These are phyloP conservation scores for Falco novaeseelandiae DNA, from an alignment of 2,797 vertebrate genomes.

Conservation along the genomic window DNA sequence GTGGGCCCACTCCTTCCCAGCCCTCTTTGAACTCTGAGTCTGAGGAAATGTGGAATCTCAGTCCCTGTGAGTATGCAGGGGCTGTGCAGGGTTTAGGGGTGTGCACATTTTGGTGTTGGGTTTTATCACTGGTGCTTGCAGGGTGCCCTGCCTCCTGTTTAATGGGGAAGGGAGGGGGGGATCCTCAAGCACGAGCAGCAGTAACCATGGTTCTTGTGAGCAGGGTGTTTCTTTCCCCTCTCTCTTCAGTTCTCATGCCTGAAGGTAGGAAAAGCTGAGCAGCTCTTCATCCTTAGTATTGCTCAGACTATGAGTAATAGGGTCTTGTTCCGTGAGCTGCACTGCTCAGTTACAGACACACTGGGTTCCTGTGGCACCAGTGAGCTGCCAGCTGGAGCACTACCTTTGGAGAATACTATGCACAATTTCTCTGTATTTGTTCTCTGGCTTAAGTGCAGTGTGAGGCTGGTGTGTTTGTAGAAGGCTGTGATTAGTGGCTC, in stretches of 20 bases:
- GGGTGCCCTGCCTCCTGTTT: neutral
- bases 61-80: slow-evolving; percentile 63
- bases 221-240: neutral
- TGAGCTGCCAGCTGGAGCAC: neutral
- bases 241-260: neutral
- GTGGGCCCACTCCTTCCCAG: slow-evolving; percentile 20
- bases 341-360: neutral
- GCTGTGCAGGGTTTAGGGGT: neutral
- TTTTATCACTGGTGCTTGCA: neutral
- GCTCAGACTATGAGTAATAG: neutral
- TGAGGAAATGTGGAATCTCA: slow-evolving; percentile 49
- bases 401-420: neutral
- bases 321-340: neutral
- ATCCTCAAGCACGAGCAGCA: neutral
- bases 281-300: neutral
- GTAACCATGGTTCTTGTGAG: neutral
- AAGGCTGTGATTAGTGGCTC: neutral
- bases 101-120: neutral
- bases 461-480: neutral
- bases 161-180: neutral
- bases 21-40: slow-evolving; percentile 6
- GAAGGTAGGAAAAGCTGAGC: neutral
- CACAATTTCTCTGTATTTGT: neutral
- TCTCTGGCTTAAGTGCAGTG: neutral
- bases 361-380: neutral